These are phyloP conservation scores for Phoxinus dragarum DNA, from an alignment of 2,797 vertebrate genomes.

Conservation along the genomic window DNA sequence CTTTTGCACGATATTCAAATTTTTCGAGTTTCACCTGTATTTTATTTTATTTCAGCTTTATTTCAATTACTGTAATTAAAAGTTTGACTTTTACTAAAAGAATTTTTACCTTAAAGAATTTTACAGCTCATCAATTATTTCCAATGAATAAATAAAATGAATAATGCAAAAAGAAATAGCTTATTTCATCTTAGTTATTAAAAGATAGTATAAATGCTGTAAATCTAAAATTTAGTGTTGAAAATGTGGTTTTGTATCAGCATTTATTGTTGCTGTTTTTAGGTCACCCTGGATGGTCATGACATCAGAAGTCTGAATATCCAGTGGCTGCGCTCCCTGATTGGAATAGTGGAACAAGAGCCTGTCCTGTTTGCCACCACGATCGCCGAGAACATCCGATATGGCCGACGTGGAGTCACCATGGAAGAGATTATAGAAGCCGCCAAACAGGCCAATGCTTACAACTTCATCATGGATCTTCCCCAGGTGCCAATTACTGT, in stretches of 20 bases:
- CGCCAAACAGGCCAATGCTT: conserved; percentile 81
- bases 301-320: conserved; percentile 80
- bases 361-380: conserved; percentile 81
- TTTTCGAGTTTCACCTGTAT: no score
- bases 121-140: background rate
- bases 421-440: conserved; percentile 78
- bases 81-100: background rate
- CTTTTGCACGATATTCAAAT: no score
- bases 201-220: background rate
- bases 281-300: conserved; percentile 83
- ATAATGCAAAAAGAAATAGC: background rate
- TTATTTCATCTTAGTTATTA: background rate
- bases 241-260: background rate
- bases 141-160: background rate
- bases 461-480: conserved; percentile 80
- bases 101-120: background rate
- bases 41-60: background rate
- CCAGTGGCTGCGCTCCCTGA: conserved; percentile 80
- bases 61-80: background rate
- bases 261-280: conserved; percentile 17
- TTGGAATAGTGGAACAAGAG: conserved; percentile 83
- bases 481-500: conserved; percentile 73
- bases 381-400: conserved; percentile 81
- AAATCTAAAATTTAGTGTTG: background rate
- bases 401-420: conserved; percentile 72